phyloP scores from a whole-genome alignment of 2,113 vertebrate genomes.

The Reinhardtius hippoglossoides region DNA sequence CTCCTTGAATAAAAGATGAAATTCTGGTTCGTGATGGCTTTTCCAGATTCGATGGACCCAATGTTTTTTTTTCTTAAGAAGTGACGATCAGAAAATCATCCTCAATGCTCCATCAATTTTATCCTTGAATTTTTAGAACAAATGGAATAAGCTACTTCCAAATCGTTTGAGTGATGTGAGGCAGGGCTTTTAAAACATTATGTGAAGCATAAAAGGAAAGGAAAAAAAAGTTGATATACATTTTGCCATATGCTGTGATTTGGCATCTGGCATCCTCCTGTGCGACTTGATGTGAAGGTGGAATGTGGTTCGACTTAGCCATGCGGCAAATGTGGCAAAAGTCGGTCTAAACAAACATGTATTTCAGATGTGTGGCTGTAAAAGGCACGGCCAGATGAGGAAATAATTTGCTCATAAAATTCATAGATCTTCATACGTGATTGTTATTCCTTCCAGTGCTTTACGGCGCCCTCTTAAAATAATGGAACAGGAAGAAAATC shows the following conservation, averaged over 20 bases:
- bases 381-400: conserved; percentile 49
- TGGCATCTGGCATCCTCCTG: conserved; percentile 72
- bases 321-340: conserved; percentile 72
- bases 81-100: no score
- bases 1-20: no score
- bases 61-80: no score
- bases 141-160: neutral
- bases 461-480: conserved; percentile 53
- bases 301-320: conserved; percentile 72
- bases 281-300: conserved; percentile 53
- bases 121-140: no score
- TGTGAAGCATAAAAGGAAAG: conserved; percentile 14
- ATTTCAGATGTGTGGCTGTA: conserved; percentile 65
- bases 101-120: no score
- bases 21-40: no score
- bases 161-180: conserved; percentile 24
- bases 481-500: conserved; percentile 60
- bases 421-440: conserved; percentile 48
- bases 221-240: conserved; percentile 31
- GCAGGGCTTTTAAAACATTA: conserved; percentile 26
- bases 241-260: conserved; percentile 50
- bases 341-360: conserved; percentile 64
- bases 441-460: conserved; percentile 52
- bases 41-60: no score
- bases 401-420: conserved; percentile 73